Conservation (phyloP, 37 sponge, comb jelly and placozoan species). For the Ianthella basta region DNA sequence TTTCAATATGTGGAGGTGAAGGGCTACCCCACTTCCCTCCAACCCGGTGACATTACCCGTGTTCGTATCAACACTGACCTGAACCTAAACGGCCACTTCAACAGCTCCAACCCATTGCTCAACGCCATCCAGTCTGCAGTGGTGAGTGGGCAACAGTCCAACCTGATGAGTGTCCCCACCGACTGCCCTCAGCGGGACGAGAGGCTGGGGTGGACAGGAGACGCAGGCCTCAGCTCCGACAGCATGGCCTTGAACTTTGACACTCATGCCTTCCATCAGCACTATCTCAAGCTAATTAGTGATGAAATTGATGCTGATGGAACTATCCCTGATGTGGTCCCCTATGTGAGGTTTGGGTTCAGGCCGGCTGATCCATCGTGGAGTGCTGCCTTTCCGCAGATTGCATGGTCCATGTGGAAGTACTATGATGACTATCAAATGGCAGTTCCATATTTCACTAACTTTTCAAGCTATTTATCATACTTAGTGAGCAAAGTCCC, state of each 20-base stretch:
- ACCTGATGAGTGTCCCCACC: slow-evolving; percentile 73
- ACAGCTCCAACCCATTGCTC: slow-evolving; percentile 40
- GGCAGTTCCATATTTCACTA: slow-evolving; percentile 26
- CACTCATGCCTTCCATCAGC: slow-evolving; percentile 42
- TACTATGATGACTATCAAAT: slow-evolving; percentile 32
- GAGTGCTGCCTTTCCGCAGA: slow-evolving; percentile 72
- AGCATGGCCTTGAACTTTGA: slow-evolving; percentile 67
- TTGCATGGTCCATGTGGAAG: slow-evolving; percentile 45
- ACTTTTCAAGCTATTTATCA: slow-evolving; percentile 25
- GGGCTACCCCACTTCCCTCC: slow-evolving; percentile 43
- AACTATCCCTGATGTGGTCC: slow-evolving; percentile 73
- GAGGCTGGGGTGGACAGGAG: slow-evolving; percentile 82
- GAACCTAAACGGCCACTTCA: slow-evolving; percentile 34
- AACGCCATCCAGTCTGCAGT: slow-evolving; percentile 53
- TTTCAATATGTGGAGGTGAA: slow-evolving; percentile 68
- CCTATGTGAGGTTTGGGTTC: slow-evolving; percentile 54
- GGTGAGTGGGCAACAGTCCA: slow-evolving; percentile 60
- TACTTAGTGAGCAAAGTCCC: slow-evolving; percentile 43
- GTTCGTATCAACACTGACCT: slow-evolving; percentile 36
- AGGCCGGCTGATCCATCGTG: slow-evolving; percentile 79
- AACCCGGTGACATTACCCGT: slow-evolving; percentile 35
- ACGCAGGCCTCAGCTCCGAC: slow-evolving; percentile 71
- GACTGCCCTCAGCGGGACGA: slow-evolving; percentile 77
- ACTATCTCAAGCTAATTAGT: slow-evolving; percentile 46
- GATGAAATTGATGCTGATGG: slow-evolving; percentile 54